Base-by-base conservation (phyloP, 2,888 invertebrate species). In the Zhengitettix transpicula region DNA sequence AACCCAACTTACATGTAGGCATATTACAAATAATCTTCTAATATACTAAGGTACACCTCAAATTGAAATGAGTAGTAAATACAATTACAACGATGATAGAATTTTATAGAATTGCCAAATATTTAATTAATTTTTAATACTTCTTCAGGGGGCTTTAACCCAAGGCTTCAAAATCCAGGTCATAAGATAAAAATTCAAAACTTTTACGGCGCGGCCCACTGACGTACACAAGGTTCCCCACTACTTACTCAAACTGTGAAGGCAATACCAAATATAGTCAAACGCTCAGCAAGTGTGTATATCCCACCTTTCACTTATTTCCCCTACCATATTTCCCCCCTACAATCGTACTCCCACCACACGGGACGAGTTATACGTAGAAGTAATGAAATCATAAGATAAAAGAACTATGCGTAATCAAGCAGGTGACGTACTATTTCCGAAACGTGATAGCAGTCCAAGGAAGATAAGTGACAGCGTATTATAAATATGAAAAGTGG, bases 231-330 rank as follows among this genome's bases (percentile, higher is more conserved):
- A 51, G 16, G 40, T n/a, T 56, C 16, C 40, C 54, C 41, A 16
- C 17, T 17, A 44, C 11, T 42, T 40, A 40, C 9, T 47, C 40
- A 42, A 52, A 56, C 28, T 17, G 58, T 56, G 54, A 55, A 44
- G 51, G 60, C 62, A 62, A 59, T 60, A 54, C 62, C 62, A 60
- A 60, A 62, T 62, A 62, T 62, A 60, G 62, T 56, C 60, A 62
- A 47, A 62, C 60, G 52, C 17, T 58, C 47, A 57, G 42, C 52
- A 41, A n/a, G 28, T 40, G 42, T 12, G 42, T 15, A 11, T 28
- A n/a, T 41, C 56, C n/a, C 40, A n/a, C 52, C 60, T 54, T 42
- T 57, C 55, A 55, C 56, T 58, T 28, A 15, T 28, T 40, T 12
- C 28, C 55, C n/a, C 11, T 40, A 17, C 11, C 40, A n/a, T n/a